Conservation (phyloP, 2,888 invertebrate genomes). For the Chrysolina oricalcia region DNA sequence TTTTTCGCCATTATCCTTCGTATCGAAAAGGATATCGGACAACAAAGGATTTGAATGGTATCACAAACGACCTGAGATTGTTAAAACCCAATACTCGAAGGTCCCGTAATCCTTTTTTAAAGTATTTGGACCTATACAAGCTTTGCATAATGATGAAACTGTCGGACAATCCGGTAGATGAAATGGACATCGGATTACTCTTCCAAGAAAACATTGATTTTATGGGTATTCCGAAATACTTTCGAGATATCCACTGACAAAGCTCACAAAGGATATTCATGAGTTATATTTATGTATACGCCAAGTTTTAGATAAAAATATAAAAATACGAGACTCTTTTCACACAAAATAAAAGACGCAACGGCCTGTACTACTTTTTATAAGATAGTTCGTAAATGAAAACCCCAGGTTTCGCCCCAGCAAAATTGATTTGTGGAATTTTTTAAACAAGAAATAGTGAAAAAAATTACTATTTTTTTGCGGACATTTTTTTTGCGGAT, state of each 20-base stretch:
- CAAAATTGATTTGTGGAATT: too few species aligned
- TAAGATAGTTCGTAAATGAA: too few species aligned
- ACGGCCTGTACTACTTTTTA: too few species aligned
- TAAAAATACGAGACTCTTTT: too few species aligned
- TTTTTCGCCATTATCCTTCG: constrained; percentile 6
- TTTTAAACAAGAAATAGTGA: too few species aligned
- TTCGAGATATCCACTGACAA: not conserved
- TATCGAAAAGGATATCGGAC: constrained; percentile 3
- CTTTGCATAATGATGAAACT: constrained; percentile 2
- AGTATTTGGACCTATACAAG: constrained; percentile 2
- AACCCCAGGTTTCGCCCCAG: too few species aligned
- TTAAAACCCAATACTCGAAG: not conserved
- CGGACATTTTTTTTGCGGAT: too few species aligned
- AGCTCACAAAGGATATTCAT: too few species aligned
- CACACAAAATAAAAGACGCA: too few species aligned
- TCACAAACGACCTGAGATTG: not conserved
- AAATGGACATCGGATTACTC: not conserved
- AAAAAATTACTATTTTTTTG: too few species aligned
- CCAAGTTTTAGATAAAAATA: too few species aligned
- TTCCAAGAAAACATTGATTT: not conserved
- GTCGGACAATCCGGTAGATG: not conserved
- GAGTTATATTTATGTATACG: too few species aligned
- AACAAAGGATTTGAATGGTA: constrained; percentile 7
- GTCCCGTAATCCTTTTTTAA: not conserved
- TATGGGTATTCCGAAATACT: not conserved